Conservation (phyloP, 2,113 vertebrate species). For the Diglossa brunneiventris region DNA sequence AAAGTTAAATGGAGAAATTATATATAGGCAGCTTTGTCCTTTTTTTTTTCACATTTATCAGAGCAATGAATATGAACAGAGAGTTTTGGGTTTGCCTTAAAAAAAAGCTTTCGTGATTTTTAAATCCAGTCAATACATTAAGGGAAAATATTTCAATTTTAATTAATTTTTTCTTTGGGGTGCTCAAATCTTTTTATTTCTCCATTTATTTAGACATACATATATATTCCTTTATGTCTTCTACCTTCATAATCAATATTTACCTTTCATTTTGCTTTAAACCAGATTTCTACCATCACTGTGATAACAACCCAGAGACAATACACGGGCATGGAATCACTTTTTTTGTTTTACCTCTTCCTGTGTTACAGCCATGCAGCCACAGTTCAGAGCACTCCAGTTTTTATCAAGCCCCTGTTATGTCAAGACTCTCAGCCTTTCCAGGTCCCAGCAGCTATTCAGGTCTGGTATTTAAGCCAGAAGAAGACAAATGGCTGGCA, state of each 20-base stretch:
- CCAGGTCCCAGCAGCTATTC: not conserved
- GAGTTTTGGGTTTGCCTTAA: not conserved
- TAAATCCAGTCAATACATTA: not conserved
- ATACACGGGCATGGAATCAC: not conserved
- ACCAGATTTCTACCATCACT: not conserved
- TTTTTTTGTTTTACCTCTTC: not conserved
- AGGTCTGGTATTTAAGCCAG: not conserved
- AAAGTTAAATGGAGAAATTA: not conserved
- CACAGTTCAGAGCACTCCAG: not conserved
- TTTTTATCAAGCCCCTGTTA: not conserved
- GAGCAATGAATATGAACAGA: not conserved
- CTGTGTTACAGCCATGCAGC: rapidly evolving
- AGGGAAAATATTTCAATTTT: not conserved
- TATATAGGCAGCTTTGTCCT: not conserved
- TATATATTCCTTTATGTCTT: not conserved
- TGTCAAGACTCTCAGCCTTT: not conserved
- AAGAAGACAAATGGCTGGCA: rapidly evolving
- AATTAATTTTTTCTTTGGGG: not conserved
- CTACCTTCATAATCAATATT: not conserved
- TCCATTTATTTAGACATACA: too few species aligned
- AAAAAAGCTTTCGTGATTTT: not conserved
- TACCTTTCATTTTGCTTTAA: not conserved
- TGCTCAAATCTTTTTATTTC: not conserved
- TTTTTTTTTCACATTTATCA: not conserved
- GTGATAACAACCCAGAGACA: not conserved